Base-by-base conservation (phyloP, 2,888 invertebrate species). In the Teleogryllus oceanicus region DNA sequence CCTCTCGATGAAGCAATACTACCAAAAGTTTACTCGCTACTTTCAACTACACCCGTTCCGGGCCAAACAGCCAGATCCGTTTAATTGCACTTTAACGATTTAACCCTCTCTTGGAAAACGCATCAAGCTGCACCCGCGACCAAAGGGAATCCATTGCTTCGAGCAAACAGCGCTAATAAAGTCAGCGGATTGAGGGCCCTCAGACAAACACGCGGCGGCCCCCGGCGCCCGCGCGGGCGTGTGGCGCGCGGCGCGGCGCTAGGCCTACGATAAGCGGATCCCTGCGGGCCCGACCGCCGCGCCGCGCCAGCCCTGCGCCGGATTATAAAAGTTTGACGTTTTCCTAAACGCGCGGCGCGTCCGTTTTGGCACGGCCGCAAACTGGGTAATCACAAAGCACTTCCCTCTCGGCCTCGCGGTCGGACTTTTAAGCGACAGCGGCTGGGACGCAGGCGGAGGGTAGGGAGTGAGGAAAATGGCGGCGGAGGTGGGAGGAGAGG, bases 81-180 rank as follows among this genome's bases (percentile, higher is more conserved):
- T 62, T n/a, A 62, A 62, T 62, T 62, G 13, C 62, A n/a, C 13
- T 62, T 62, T 62, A 62, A 62, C n/a, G 62, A 62, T 62, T 13
- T 18, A n/a, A 62, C 62, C n/a, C 62, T 16, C 62, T 62, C 62
- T 13, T 62, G 8, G 16, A 13, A 62, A 18, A 62, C 13, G 62
- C 62, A 62, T n/a, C n/a, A 13, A n/a, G 62, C 62, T 13, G 62
- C n/a, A 62, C n/a, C 62, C 62, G 37, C 0, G 16, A 62, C 62
- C 62, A 62, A 62, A 62, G 62, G n/a, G 62, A 62, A 62, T 62
- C n/a, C 62, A 12, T 62, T n/a, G 62, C n/a, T 62, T 62, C 62
- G 62, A 8, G 62, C 62, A 62, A 62, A 62, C 62, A 62, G 62
- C n/a, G 62, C 62, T 62, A 62, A 62, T 62, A 62, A 62, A 18